Base-by-base conservation (phyloP, 2,888 invertebrate genomes). In the Cryptophagus acutangulus region DNA sequence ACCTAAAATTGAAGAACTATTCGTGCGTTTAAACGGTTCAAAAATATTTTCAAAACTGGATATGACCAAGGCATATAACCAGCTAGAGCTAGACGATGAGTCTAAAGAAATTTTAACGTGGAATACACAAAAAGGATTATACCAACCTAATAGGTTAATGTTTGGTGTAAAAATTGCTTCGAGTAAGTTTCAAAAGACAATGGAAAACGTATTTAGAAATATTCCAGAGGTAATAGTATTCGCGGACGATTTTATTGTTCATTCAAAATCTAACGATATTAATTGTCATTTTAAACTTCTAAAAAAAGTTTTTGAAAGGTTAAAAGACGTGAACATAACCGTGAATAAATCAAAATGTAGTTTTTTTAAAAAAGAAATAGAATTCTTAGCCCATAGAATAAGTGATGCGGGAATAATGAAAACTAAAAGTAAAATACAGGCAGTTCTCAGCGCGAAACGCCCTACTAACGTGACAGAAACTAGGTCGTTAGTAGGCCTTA, bases 51-150 rank as follows among this genome's bases (percentile, higher is more conserved):
- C 54, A 57, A 51, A 55, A 34, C 38, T 42, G 8, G 38, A 42
- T 14, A n/a, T 38, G 3, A 14, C 13, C 5, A 13, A 13, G 15
- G 64, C 63, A 2, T 66, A 65, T 49, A 55, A 58, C 33, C 66
- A 69, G 43, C 31, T 62, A 1, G 49, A 49, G 29, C 33, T 61
- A 9, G 50, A 53, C n/a, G 51, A 59, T 9, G 45, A 57, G 20
- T 48, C 63, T 2, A 46, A 52, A 28, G 44, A 54, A 12, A 33
- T 56, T 4, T 48, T 54, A 12, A 56, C 63, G 1, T 49, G 59
- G 25, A 52, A 46, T 10, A 66, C 65, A 1, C 64, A 61, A 17
- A 54, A 55, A 17, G 66, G 67, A 0, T 33, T 66, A 2, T 67
- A 51, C 40, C 41, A 45, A 10, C 57, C 59, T 26, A 61, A 61